These are phyloP conservation scores for Drosophila mojavensis DNA, from an alignment of 1,140 invertebrate species.

Conservation along the genomic window DNA sequence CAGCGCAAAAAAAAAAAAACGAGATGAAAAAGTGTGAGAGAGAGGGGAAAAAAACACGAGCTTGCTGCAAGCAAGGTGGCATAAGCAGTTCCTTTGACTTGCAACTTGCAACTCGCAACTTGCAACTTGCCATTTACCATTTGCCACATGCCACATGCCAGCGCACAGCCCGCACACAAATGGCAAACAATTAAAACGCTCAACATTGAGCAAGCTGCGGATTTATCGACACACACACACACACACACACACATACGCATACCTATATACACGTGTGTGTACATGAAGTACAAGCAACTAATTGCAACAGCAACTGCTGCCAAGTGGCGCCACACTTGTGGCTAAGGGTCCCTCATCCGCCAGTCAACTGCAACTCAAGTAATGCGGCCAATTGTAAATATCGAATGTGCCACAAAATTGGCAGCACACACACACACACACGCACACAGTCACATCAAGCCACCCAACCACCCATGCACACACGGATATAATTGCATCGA, in stretches of 20 bases:
- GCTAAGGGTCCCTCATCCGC: constrained; percentile 23
- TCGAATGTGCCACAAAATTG: constrained; percentile 61
- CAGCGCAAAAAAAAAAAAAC: constrained; percentile 5
- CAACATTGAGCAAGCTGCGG: constrained; percentile 35
- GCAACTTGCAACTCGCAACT: constrained; percentile 25
- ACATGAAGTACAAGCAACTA: constrained; percentile 9
- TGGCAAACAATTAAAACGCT: constrained; percentile 74
- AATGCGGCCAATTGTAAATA: constrained; percentile 78
- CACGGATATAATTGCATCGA: constrained; percentile 24
- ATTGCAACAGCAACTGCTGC: constrained; percentile 34
- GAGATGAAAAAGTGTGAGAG: not conserved
- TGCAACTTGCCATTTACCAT: constrained; percentile 19
- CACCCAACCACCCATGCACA: constrained; percentile 4
- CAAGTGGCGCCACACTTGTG: constrained; percentile 42
- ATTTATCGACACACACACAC: constrained; percentile 35
- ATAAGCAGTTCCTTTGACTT: constrained; percentile 68
- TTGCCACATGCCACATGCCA: constrained; percentile 22
- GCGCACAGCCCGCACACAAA: constrained; percentile 21
- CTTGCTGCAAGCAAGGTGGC: constrained; percentile 71
- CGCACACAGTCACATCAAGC: not conserved
- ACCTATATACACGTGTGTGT: not conserved
- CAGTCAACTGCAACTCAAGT: constrained; percentile 60
- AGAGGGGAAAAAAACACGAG: constrained; percentile 10
- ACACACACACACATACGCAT: not conserved
- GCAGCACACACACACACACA: constrained; percentile 30